These are phyloP conservation scores for Allygus modestus DNA, from an alignment of 2,888 invertebrate genomes.

Conservation along the genomic window DNA sequence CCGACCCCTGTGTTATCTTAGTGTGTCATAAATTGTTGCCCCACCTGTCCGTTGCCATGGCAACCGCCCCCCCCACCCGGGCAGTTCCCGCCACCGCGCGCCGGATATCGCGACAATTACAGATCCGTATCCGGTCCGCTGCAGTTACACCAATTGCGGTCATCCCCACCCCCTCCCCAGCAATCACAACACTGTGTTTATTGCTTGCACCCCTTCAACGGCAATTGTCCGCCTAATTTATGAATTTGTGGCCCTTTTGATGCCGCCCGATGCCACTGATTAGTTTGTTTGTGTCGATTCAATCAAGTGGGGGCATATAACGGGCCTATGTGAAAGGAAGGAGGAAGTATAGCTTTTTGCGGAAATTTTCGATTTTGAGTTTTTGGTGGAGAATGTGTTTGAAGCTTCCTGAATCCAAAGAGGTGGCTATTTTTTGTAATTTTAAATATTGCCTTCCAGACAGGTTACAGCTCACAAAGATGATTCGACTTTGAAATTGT, in stretches of 20 bases:
- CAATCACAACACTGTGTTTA: constrained; percentile 19
- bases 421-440: too few species aligned
- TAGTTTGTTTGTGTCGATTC: constrained; percentile 18
- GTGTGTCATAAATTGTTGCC: constrained; percentile 35
- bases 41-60: neutral
- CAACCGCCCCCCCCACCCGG: neutral
- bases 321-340: too few species aligned
- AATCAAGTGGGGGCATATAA: neutral
- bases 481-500: too few species aligned
- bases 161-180: constrained; percentile 18
- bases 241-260: constrained; percentile 21
- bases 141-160: constrained; percentile 18
- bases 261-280: neutral
- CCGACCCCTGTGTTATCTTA: constrained; percentile 20
- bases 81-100: constrained; percentile 17
- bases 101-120: constrained; percentile 40
- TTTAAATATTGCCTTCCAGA: too few species aligned
- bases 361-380: too few species aligned
- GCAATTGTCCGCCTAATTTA: constrained; percentile 14
- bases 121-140: constrained; percentile 12
- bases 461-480: too few species aligned
- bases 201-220: neutral
- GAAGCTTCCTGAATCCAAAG: too few species aligned
- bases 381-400: too few species aligned
- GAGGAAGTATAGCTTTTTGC: too few species aligned